Conservation (phyloP, 2,797 vertebrate genomes). For the Poeciliopsis gracilis region DNA sequence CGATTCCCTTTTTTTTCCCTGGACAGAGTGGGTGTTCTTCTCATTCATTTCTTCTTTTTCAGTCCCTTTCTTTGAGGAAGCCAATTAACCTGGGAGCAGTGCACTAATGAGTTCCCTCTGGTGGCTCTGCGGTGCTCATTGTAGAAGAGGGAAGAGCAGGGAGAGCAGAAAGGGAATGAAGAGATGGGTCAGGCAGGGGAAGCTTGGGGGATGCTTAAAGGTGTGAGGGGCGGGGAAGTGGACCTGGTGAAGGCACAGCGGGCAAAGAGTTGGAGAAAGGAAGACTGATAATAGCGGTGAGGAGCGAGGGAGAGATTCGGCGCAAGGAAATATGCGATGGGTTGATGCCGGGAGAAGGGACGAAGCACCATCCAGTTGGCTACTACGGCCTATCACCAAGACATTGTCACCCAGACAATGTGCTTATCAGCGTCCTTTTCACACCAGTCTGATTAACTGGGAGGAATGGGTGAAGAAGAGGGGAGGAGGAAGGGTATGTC, state of each 20-base stretch:
- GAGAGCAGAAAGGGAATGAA: constrained; percentile 55
- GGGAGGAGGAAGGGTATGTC: constrained; percentile 88
- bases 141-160: constrained; percentile 67
- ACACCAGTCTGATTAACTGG: constrained; percentile 95
- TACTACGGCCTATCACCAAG: constrained; percentile 86
- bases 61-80: constrained; percentile 80
- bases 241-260: constrained; percentile 59
- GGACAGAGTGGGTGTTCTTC: constrained; percentile 79
- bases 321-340: constrained; percentile 65
- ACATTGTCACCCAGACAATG: constrained; percentile 94
- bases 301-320: constrained; percentile 41
- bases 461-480: constrained; percentile 85
- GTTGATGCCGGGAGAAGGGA: constrained; percentile 67
- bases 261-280: constrained; percentile 61
- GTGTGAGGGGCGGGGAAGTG: constrained; percentile 30
- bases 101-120: constrained; percentile 91
- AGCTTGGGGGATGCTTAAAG: constrained; percentile 41
- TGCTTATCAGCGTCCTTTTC: constrained; percentile 94
- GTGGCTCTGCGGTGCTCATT: constrained; percentile 87
- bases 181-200: constrained; percentile 65
- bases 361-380: constrained; percentile 80
- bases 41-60: constrained; percentile 76
- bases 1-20: constrained; percentile 76
- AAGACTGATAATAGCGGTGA: constrained; percentile 54
- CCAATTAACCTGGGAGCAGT: constrained; percentile 90